These are phyloP conservation scores for Eristalis pertinax DNA, from an alignment of 2,888 invertebrate species.

Conservation along the genomic window DNA sequence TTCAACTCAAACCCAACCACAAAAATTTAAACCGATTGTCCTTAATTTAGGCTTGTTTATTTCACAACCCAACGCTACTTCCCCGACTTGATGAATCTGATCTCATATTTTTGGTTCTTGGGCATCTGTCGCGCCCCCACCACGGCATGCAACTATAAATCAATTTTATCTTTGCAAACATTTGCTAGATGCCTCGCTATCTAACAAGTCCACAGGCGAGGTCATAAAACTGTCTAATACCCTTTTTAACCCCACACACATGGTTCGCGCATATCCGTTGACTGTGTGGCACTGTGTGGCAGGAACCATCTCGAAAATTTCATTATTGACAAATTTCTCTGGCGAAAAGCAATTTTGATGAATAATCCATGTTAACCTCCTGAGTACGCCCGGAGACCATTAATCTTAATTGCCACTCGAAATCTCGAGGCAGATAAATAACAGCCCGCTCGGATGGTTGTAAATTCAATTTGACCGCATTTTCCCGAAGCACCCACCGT, in stretches of 20 bases:
- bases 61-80: neutral
- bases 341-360: slow-evolving; percentile 46
- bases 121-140: neutral
- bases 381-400: slow-evolving; percentile 36
- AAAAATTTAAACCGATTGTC: neutral
- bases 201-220: neutral
- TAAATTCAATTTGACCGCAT: slow-evolving; percentile 64
- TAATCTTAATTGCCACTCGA: slow-evolving; percentile 62
- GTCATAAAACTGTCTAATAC: neutral
- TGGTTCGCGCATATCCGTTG: neutral
- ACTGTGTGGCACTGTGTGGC: no score
- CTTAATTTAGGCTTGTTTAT: neutral
- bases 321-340: slow-evolving; percentile 17
- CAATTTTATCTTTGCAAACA: neutral
- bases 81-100: neutral
- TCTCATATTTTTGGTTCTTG: neutral
- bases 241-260: neutral
- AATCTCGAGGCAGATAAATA: slow-evolving; percentile 54
- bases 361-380: slow-evolving; percentile 58
- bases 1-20: no score
- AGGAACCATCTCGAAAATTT: neutral
- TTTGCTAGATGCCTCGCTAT: neutral
- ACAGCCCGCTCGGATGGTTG: slow-evolving; percentile 43
- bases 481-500: slow-evolving; percentile 22
- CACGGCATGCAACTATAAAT: neutral